Evolutionary conservation across 2,888 invertebrate species (phyloP).

Genomic region (Imbricaverruca yamaguchii): DNA sequence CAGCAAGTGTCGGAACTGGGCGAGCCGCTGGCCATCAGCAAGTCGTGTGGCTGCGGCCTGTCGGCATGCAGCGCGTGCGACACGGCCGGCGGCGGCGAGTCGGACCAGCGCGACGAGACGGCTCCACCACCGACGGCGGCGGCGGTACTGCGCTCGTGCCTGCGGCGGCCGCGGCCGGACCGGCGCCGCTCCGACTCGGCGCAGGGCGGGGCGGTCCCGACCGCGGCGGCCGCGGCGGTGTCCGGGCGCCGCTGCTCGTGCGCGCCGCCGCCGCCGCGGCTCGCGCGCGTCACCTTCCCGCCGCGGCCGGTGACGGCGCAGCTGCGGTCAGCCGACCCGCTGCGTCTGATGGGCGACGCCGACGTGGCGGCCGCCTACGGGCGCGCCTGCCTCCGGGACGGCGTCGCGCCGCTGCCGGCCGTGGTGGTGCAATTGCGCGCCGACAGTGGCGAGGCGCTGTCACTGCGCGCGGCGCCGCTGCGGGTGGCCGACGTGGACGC

Average conservation of each 20-base stretch:
- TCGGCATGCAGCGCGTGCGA: not conserved
- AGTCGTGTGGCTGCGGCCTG: too few species aligned
- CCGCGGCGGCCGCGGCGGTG: too few species aligned
- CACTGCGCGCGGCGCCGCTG: slow-evolving; percentile 53
- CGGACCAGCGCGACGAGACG: not conserved
- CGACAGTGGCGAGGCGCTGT: slow-evolving; percentile 50
- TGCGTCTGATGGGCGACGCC: slow-evolving; percentile 60
- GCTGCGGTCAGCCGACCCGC: slow-evolving; percentile 59
- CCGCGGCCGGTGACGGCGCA: slow-evolving; percentile 76
- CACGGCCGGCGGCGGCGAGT: not conserved
- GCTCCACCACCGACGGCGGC: not conserved
- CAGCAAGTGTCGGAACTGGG: not conserved
- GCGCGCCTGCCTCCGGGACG: slow-evolving; percentile 58
- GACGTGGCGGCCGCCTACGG: slow-evolving; percentile 66
- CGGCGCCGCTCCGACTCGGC: not conserved
- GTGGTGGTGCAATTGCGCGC: slow-evolving; percentile 56
- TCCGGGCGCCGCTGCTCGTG: slow-evolving; percentile 22
- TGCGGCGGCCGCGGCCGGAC: not conserved
- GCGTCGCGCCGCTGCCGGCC: slow-evolving; percentile 58
- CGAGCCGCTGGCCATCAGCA: too few species aligned
- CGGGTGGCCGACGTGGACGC: slow-evolving; percentile 58
- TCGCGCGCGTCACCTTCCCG: slow-evolving; percentile 63
- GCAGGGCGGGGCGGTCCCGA: too few species aligned
- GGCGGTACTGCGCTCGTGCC: not conserved
- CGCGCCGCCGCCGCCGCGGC: slow-evolving; percentile 64